Base-by-base conservation (phyloP, 2,113 vertebrate species). In the Tympanuchus pallidicinctus region DNA sequence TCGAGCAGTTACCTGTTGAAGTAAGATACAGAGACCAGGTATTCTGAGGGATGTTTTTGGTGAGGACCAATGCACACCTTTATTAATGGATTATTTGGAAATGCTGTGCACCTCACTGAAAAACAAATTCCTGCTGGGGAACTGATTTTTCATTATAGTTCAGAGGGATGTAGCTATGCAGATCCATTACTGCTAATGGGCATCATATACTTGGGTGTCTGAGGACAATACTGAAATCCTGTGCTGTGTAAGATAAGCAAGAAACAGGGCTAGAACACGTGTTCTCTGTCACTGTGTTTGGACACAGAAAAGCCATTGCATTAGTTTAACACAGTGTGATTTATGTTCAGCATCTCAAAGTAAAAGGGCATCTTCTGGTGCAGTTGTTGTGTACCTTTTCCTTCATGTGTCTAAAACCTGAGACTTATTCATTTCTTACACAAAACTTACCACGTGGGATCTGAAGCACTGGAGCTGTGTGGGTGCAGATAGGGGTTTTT, bases 401-500 rank as follows among this genome's bases (percentile, higher is more conserved):
- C 57, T 73, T 48, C 6, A 2, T 19, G 7, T 11, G 2, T 56
- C 69, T 48, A 13, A 86, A 52, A 38, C 48, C n/a, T 64, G 54
- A 30, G 36, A 27, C n/a, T 61, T 91, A 10, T 5, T 30, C 83
- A 40, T 72, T 48, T 63, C 73, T 40, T 40, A 48, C 52, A 24
- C 18, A 14, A 66, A 85, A 43, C 60, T 57, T 74, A 70, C 72
- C 79, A 57, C 5, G 72, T 81, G 70, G 82, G 88, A 34, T 54
- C 88, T 75, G 73, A 73, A 66, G 67, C 42, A 79, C 45, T 90
- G 79, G 64, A 66, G 24, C 60, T 56, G 84, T 89, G 76, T 92
- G 83, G 59, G 90, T 91, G 90, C 91, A 52, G 72, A 40, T 22
- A 70, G 91, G 93, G 91, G 52, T 86, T 95, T 94, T 93, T 88